phyloP scores from a whole-genome alignment of 2,113 vertebrate genomes.

The Shinisaurus crocodilurus region DNA sequence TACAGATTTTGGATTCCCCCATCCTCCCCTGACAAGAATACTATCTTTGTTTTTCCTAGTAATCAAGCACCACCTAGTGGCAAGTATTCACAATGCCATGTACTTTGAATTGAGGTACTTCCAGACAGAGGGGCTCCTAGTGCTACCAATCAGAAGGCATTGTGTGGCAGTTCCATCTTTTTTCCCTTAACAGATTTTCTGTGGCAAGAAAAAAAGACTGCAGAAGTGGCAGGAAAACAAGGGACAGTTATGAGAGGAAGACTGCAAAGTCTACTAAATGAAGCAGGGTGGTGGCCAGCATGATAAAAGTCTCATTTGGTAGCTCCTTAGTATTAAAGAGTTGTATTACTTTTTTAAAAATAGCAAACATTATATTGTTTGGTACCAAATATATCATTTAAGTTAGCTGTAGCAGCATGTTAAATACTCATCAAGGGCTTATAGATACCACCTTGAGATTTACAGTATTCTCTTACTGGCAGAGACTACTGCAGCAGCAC shows the following conservation, averaged over 20 bases:
- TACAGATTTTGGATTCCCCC: no score
- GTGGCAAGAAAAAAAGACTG: no score
- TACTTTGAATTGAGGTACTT: background rate
- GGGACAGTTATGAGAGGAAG: no score
- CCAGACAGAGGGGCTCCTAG: no score
- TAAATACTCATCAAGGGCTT: background rate
- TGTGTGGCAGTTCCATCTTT: no score
- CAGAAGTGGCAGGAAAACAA: no score
- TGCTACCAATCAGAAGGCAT: no score
- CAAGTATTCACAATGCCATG: background rate
- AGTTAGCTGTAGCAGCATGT: background rate
- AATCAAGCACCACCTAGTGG: constrained; percentile 58
- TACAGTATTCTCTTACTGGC: background rate
- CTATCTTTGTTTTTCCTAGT: constrained; percentile 9
- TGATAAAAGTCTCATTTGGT: background rate
- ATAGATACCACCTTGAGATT: background rate
- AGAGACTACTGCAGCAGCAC: background rate
- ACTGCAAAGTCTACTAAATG: no score
- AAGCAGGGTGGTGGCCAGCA: no score
- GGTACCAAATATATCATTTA: background rate
- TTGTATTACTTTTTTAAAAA: background rate
- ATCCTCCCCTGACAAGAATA: no score
- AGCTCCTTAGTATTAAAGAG: accelerated
- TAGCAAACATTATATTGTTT: background rate
- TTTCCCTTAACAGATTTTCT: no score